phyloP scores from a whole-genome alignment of 1,140 invertebrate genomes.

The Subanguina moxae region DNA sequence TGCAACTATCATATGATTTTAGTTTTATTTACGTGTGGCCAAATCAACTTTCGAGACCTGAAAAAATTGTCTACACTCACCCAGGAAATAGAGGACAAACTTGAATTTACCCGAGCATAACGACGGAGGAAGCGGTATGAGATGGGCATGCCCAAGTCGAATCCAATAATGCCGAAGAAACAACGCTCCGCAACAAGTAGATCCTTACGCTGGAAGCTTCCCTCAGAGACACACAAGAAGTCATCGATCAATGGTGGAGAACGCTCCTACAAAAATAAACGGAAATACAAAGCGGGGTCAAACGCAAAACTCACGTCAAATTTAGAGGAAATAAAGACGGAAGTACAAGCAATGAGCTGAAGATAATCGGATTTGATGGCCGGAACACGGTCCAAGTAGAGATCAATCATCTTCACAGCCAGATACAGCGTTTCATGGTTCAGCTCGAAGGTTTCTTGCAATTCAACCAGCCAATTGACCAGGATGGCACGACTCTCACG shows the following conservation, averaged over 20 bases:
- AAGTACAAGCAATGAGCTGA: conserved; percentile 83
- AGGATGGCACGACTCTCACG: conserved; percentile 82
- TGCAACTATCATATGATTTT: no score
- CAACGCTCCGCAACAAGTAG: conserved; percentile 84
- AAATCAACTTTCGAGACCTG: no score
- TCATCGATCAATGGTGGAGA: conserved; percentile 85
- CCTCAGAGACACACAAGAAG: conserved; percentile 84
- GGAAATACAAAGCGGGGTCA: background rate
- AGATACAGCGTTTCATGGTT: conserved; percentile 97
- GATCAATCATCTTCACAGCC: conserved; percentile 86
- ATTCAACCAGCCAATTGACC: conserved; percentile 97
- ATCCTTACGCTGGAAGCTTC: conserved; percentile 77
- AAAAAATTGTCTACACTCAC: no score
- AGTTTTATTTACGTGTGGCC: no score
- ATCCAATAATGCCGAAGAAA: conserved; percentile 77
- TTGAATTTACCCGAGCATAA: conserved; percentile 68
- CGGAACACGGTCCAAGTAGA: conserved; percentile 71
- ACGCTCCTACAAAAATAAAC: conserved; percentile 69
- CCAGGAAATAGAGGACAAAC: conserved; percentile 56
- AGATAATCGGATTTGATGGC: conserved; percentile 62
- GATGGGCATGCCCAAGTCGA: conserved; percentile 85
- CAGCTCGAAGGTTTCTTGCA: conserved; percentile 88
- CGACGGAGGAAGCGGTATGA: conserved; percentile 90
- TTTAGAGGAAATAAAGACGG: conserved; percentile 88
- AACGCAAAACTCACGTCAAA: conserved; percentile 73